Percentiles rank a stretch among this genome's conserved stretches.
These are phyloP conservation scores for Cyclophora albipunctata DNA, from an alignment of 2,888 invertebrate genomes.

Conservation along the genomic window DNA sequence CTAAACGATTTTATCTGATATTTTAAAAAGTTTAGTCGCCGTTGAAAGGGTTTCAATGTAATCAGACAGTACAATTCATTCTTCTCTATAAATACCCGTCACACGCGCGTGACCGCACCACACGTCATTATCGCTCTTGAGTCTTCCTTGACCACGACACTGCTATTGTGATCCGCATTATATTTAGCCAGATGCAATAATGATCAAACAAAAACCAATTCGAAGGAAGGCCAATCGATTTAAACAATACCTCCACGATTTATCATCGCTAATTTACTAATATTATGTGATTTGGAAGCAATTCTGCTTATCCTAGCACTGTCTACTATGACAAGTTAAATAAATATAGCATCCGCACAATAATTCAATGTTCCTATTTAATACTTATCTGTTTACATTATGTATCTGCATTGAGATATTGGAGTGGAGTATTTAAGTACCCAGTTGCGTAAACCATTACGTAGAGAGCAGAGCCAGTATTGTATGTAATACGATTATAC, in stretches of 20 bases:
- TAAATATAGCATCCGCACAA: too few relatives aligned
- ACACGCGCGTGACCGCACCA: conserved; percentile 50
- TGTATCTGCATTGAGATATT: too few relatives aligned
- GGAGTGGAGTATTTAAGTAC: too few relatives aligned
- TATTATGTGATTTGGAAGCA: background rate
- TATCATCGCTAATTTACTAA: background rate
- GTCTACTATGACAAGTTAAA: too few relatives aligned
- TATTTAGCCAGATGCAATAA: conserved; percentile 59
- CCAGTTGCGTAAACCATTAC: too few relatives aligned
- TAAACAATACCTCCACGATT: background rate
- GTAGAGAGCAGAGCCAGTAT: too few relatives aligned
- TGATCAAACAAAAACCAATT: conserved; percentile 19
- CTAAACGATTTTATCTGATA: too few relatives aligned
- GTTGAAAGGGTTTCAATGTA: conserved; percentile 39
- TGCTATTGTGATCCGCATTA: conserved; percentile 64
- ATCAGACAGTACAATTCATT: conserved; percentile 27
- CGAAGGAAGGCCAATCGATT: conserved; percentile 5
- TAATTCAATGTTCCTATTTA: too few relatives aligned
- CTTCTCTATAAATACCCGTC: conserved; percentile 54
- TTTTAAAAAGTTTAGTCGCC: conserved; percentile 28
- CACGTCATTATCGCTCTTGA: conserved; percentile 62
- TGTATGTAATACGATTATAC: too few relatives aligned
- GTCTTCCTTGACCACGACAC: conserved; percentile 63
- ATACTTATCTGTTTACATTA: too few relatives aligned
- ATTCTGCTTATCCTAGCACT: background rate